Evolutionary conservation across 2,113 vertebrate genomes (phyloP), one percentile per base, ranked within the genome.

Genomic region (Protomyctophum bolini): DNA sequence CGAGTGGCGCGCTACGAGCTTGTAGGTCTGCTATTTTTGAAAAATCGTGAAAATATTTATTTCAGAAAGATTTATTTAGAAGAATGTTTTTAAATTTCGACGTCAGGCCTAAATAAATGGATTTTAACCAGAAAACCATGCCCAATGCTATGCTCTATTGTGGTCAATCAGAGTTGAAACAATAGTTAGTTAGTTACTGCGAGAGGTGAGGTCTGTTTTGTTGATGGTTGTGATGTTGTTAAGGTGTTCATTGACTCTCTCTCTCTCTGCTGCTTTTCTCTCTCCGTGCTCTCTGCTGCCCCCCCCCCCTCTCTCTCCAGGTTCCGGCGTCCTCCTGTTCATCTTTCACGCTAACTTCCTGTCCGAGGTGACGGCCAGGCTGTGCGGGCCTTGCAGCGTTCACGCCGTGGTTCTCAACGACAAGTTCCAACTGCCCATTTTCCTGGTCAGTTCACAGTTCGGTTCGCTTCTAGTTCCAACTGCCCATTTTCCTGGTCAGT

Each of bases 391-490:
- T 8, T 99, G 98, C 87, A 95, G 97, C 14, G 98, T 98, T 46
- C 97, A 97, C 70, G 97, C 97, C 6, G 97, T 99, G 61, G 92
- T 98, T 81, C 93, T 98, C 88, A 99, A 99, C 0, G 97, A 99
- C 88, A 98, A 96, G 87, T 98, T 99, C 87, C 98, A 99, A 86
- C 93, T 98, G 80, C 96, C 97, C 63, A 91, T 99, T 81, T 98
- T 98, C 90, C 87, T 97, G 96, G 96, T 98, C 88, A 87, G 89
- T 85, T 28, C 33, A 7, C 41, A 41, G n/a, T n/a, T n/a, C n/a
- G n/a, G n/a, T 85, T 28, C 33, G 33, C 1, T 41, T 41, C 3
- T 41, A 3, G 87, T 98, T 99, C 87, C 98, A 99, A 86, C 93
- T 98, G 80, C 96, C 97, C 63, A 91, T 99, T 81, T 98, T 98